A percentile compares a stretch with the other conserved stretches of the same genome.
These are phyloP conservation scores for Phymatocera aterrima DNA, from an alignment of 2,888 invertebrate species.

Conservation along the genomic window DNA sequence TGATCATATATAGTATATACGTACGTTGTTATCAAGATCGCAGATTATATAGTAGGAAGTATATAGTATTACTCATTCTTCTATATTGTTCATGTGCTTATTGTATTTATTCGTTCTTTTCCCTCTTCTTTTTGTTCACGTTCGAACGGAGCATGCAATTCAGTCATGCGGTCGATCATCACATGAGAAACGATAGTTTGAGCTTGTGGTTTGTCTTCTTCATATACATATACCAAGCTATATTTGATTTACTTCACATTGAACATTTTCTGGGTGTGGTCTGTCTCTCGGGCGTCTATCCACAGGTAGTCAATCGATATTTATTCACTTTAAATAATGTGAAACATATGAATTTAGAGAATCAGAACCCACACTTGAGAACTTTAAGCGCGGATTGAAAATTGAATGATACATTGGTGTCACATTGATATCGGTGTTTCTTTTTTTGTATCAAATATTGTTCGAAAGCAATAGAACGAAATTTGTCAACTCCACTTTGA, in stretches of 20 bases:
- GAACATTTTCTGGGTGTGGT: not conserved
- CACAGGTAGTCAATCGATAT: conserved; percentile 7
- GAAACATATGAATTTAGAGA: no score
- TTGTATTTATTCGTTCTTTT: not conserved
- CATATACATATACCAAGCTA: not conserved
- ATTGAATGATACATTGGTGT: no score
- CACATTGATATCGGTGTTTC: no score
- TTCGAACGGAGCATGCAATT: not conserved
- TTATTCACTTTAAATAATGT: not conserved
- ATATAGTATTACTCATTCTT: no score
- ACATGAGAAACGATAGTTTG: conserved; percentile 5
- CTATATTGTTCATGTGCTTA: not conserved
- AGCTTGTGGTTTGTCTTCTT: conserved; percentile 17
- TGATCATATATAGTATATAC: no score
- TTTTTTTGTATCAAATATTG: no score
- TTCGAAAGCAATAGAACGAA: no score
- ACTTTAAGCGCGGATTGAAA: no score
- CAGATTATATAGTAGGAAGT: no score
- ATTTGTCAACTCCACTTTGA: no score
- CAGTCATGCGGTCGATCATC: conserved; percentile 14
- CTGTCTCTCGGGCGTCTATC: not conserved
- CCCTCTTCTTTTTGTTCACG: not conserved
- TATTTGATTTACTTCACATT: conserved; percentile 1
- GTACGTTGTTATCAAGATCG: no score
- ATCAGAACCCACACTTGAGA: no score